Evolutionary conservation across 2,797 vertebrate genomes (phyloP), one percentile per base, ranked within the genome.

Genomic region (Distichodus sexfasciatus): DNA sequence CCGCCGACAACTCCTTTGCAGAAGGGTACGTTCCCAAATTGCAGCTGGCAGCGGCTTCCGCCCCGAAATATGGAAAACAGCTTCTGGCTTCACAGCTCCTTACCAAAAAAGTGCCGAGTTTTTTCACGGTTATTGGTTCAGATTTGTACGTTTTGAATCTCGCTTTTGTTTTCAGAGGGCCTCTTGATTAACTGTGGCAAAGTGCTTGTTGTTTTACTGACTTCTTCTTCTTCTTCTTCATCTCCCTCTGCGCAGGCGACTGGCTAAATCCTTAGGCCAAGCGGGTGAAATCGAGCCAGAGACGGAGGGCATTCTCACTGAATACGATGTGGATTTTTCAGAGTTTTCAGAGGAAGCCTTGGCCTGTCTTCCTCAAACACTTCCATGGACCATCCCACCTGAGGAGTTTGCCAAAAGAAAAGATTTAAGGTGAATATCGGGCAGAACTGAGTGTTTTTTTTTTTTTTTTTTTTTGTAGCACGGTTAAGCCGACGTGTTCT

Each of bases 281-380:
- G 97, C 97, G 0, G 97, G 97, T 36, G 95, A 98, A 72, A 98
- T 99, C 0, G 95, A 99, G 75, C 96, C 97, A 0, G 97, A 99
- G 85, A 98, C 97, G 0, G 97, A 99, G 82, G 97, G 95, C 41
- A 95, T 99, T 78, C 87, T 99, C 78, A 92, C 40, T 0, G 97
- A 99, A 65, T 94, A 99, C 0, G 93, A 94, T 1, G 92, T 99
- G 1, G 96, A 99, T 87, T 96, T 93, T 82, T 93, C 95, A 0
- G 96, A 98, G 61, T 99, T 99, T 78, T 76, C 94, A 1, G 83
- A 91, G 0, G 89, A 94, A 62, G 94, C 93, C n/a, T 81, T 98
- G 47, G 84, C 83, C 35, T 98, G 95, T 72, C 93, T 99, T 26
- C 97, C 97, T 6, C 92, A 91, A 51, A 79, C 64, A 66, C 82